These are phyloP conservation scores for Cygnus atratus DNA, from an alignment of 2,113 vertebrate species.

Conservation along the genomic window DNA sequence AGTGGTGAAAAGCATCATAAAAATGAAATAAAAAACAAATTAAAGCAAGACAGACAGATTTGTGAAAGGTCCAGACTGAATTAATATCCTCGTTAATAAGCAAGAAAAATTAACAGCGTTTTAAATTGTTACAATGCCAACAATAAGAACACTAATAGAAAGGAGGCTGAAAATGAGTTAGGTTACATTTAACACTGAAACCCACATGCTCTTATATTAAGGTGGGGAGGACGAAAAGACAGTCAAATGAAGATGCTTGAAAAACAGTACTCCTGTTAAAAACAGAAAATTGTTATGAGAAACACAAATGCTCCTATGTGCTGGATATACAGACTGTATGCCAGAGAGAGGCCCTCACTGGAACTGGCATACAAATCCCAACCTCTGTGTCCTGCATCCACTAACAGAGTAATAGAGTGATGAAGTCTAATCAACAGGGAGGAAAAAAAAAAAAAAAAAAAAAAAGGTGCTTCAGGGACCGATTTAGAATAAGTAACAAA, in stretches of 20 bases:
- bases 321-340: neutral
- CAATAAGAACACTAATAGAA: neutral
- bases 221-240: neutral
- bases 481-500: neutral
- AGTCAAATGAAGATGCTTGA: neutral
- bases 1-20: neutral
- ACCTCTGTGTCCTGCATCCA: neutral
- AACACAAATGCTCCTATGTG: neutral
- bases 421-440: neutral
- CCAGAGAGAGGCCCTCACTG: conserved; percentile 25
- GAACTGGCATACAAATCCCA: neutral
- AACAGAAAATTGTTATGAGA: neutral
- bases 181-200: neutral
- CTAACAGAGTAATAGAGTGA: neutral
- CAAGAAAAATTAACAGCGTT: conserved; percentile 13
- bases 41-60: neutral
- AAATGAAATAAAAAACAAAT: conserved; percentile 33
- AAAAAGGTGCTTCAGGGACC: neutral
- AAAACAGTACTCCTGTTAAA: neutral
- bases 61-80: neutral
- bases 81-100: conserved; percentile 18
- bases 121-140: neutral
- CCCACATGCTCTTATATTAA: neutral
- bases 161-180: neutral
- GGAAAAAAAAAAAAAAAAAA: neutral